Evolutionary conservation across 2,888 invertebrate species (phyloP).

Genomic region (Caradrina kadenii): DNA sequence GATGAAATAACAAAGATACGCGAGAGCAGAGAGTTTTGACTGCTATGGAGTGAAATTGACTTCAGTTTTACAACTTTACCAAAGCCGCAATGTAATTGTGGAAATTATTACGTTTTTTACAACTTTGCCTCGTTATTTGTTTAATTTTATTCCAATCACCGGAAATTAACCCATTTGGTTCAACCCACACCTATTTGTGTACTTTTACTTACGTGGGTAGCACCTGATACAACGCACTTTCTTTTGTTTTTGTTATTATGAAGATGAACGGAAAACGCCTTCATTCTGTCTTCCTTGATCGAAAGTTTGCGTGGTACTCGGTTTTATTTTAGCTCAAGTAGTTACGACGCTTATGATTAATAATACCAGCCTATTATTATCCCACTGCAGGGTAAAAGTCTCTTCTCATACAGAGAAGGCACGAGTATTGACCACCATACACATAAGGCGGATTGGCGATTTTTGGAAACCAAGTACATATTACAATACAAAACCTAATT

Average conservation of each 20-base stretch:
- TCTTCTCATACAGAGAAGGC: too few species aligned
- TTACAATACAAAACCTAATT: not conserved
- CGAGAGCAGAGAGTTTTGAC: slow-evolving; percentile 10
- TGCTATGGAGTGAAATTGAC: slow-evolving; percentile 15
- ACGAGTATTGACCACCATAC: too few species aligned
- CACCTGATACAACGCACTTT: slow-evolving; percentile 29
- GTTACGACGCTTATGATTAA: too few species aligned
- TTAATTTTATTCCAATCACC: slow-evolving; percentile 22
- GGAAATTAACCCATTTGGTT: slow-evolving; percentile 47
- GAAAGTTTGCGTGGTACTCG: not conserved
- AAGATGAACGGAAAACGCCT: slow-evolving; percentile 20
- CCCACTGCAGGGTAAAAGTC: too few species aligned
- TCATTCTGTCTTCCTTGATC: not conserved
- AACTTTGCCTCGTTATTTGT: slow-evolving; percentile 3
- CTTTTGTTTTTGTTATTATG: slow-evolving; percentile 26
- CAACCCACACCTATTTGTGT: slow-evolving; percentile 41
- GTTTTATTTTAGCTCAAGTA: too few species aligned
- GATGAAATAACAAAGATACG: slow-evolving; percentile 41
- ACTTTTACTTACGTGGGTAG: slow-evolving; percentile 27
- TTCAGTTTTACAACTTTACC: slow-evolving; percentile 5
- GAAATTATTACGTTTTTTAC: slow-evolving; percentile 29
- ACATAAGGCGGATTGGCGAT: too few species aligned
- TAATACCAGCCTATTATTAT: too few species aligned
- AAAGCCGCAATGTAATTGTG: slow-evolving; percentile 26
- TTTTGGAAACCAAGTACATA: too few species aligned